Evolutionary conservation across 2,888 invertebrate genomes (phyloP), one percentile per base, ranked within the genome.

Genomic region (Phaedon cochleariae): DNA sequence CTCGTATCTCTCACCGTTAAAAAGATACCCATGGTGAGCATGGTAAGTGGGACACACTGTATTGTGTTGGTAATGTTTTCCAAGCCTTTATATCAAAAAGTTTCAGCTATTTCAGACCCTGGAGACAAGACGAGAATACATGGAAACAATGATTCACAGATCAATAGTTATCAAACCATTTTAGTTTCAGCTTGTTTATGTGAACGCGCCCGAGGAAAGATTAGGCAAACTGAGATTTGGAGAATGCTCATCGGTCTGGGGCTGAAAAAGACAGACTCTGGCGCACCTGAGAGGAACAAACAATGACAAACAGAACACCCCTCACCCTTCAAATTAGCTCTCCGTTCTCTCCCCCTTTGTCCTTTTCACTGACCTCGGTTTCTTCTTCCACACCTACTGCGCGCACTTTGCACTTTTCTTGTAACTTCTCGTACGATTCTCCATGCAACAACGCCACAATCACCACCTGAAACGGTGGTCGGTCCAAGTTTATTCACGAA

Each of bases 401-500:
- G 9, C 34, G 15, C 22, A 62, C 65, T 64, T 74, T 74, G 67
- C 77, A 79, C 65, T 73, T 76, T 55, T 74, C 73, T 51, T 76
- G 65, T 5, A 79, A 64, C 45, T 74, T 68, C 48, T 77, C 74
- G 53, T 86, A 87, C 4, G 85, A 81, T 71, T 85, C 85, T 15
- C 86, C 87, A 61, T 88, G 88, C 37, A 92, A 82, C 68, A 97
- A 89, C 79, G 94, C 94, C 62, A 97, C 89, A 41, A 98, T 85
- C 34, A 97, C 90, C 41, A 41, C 41, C 41, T 41, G 41, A 15
- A 41, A 41, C 1, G 12, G 3, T 26, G 7, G 26, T 26, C 26
- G 26, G 3, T n/a, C n/a, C n/a, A n/a, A n/a, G n/a, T 26, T 26
- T 7, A 26, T 26, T 26, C 26, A 26, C n/a, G n/a, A n/a, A n/a